Base-by-base conservation (phyloP, 2,888 invertebrate genomes). In the Cosmorhoe ocellata region DNA sequence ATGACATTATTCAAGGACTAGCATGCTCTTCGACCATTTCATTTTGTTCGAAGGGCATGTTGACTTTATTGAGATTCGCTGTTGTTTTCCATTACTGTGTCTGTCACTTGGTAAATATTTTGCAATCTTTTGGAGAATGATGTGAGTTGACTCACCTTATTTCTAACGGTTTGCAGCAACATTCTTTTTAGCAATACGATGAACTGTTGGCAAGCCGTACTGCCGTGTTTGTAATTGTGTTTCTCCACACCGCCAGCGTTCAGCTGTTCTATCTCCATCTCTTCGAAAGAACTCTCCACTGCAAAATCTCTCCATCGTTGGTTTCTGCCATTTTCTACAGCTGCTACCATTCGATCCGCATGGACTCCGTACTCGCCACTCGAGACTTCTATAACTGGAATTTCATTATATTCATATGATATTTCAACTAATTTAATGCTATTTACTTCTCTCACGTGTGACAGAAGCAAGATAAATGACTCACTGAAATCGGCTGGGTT, bases 401-500 rank as follows among this genome's bases (percentile, higher is more conserved):
- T 8, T 9, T 27, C 22, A 31, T 7, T n/a, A n/a, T n/a, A n/a
- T n/a, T n/a, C n/a, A n/a, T n/a, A n/a, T n/a, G n/a, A n/a, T n/a
- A n/a, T n/a, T n/a, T n/a, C n/a, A n/a, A 24, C 2, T 10, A 10
- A 9, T 26, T 18, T 18, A 18, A 4, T 3, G 18, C 18, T 18
- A n/a, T n/a, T n/a, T 4, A 18, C 2, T 18, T 18, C 18, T 18
- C 18, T 18, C 2, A 18, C 18, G 18, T 18, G 18, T 18, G 18
- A 3, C 3, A 4, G 18, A 18, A 18, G 18, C 18, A 3, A 18
- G 4, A 4, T 18, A 3, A 18, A 3, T 3, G 18, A 88, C 93
- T 93, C 84, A 98, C 98, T 93, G 82, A 98, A 99, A 88, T 99
- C 99, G 3, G 98, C 98, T 0, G 99, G 99, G 82, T 98, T 99